phyloP scores from a whole-genome alignment of 1,140 invertebrate genomes.

The Camponotus floridanus region DNA sequence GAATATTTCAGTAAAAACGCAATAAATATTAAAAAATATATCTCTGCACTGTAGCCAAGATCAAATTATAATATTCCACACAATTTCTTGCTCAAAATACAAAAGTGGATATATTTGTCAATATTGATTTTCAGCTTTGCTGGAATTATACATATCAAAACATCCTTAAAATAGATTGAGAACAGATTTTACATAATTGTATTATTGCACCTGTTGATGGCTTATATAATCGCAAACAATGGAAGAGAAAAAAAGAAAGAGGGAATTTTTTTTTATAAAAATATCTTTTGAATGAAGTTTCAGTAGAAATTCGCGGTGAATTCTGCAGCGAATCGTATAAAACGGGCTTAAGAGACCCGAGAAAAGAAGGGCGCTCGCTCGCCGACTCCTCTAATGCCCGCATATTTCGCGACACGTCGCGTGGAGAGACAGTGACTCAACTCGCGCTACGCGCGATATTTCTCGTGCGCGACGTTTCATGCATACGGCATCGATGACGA shows the following conservation, averaged over 20 bases:
- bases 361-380: conserved; percentile 11
- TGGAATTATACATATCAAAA: too few relatives aligned
- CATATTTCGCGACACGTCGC: conserved; percentile 65
- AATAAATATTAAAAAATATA: too few relatives aligned
- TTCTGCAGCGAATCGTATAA: conserved; percentile 18
- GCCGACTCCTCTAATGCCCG: conserved; percentile 54
- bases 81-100: too few relatives aligned
- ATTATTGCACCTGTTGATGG: not conserved
- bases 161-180: too few relatives aligned
- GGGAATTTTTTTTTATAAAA: too few relatives aligned
- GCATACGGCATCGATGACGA: conserved; percentile 67
- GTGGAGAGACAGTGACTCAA: conserved; percentile 38
- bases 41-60: too few relatives aligned
- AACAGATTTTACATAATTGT: too few relatives aligned
- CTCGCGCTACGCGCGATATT: conserved; percentile 52
- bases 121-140: too few relatives aligned
- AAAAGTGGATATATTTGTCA: too few relatives aligned
- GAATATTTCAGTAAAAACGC: too few relatives aligned
- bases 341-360: conserved; percentile 38
- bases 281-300: not conserved
- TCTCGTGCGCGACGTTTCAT: conserved; percentile 46
- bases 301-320: not conserved
- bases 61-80: too few relatives aligned
- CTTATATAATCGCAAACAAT: not conserved
- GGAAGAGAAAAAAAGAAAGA: too few relatives aligned